Conservation (phyloP, 2,888 invertebrate genomes). For the Callyntrura sp. region DNA sequence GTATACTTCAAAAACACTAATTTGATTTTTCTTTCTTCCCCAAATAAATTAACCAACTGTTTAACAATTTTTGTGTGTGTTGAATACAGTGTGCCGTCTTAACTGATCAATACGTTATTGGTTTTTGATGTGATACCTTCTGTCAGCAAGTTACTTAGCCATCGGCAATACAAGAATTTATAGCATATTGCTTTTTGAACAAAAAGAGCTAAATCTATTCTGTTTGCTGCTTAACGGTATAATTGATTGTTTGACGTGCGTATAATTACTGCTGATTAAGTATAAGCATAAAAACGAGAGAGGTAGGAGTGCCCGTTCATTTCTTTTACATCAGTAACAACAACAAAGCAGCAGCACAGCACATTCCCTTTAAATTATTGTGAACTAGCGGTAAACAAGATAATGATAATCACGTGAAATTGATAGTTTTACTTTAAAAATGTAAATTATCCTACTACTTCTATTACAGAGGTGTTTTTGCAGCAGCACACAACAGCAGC, state of each 20-base stretch:
- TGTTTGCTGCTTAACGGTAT: constrained; percentile 18
- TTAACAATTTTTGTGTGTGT: neutral
- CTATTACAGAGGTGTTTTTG: too few species aligned
- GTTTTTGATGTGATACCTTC: neutral
- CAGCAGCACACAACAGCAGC: too few species aligned
- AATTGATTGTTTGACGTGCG: constrained; percentile 54
- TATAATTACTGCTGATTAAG: constrained; percentile 33
- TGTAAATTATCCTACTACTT: constrained; percentile 44
- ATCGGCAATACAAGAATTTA: constrained; percentile 41
- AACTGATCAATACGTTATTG: neutral
- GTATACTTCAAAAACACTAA: neutral
- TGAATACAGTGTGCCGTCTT: neutral
- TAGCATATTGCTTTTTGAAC: neutral
- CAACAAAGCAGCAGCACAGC: too few species aligned
- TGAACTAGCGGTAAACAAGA: neutral
- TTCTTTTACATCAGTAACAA: too few species aligned
- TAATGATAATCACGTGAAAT: constrained; percentile 35
- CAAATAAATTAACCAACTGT: neutral
- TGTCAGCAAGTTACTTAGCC: constrained; percentile 8
- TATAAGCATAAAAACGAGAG: neutral
- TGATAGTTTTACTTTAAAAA: constrained; percentile 41
- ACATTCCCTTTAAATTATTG: neutral
- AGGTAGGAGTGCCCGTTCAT: neutral
- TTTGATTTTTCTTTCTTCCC: neutral
- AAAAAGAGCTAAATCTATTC: neutral